Base-by-base conservation (phyloP, 2,113 vertebrate species). In the Elaphurus davidianus region DNA sequence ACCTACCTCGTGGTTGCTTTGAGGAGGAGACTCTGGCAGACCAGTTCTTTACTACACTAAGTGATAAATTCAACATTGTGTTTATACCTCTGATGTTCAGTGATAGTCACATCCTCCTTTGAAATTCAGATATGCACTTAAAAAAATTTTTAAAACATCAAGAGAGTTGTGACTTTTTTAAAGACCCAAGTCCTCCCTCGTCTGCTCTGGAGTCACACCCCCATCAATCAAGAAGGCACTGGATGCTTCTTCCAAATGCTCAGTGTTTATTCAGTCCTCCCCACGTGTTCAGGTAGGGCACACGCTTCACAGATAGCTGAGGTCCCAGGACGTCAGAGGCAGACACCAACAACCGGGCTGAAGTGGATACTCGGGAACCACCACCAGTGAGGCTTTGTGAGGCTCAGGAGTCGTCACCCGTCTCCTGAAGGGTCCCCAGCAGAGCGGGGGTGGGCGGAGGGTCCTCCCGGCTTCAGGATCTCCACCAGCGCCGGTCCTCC, bases 401-500 rank as follows among this genome's bases (percentile, higher is more conserved):
- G 54, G 62, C 17, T 33, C 55, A 28, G 93, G 36, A 36, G 7
- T 28, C 30, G 16, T 12, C 30, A 30, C 30, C 62, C 25, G 9
- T 15, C 36, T 33, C 6, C 64, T 19, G 64, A 36, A 67, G 64
- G 67, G 67, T 11, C 59, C 43, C 17, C 11, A 5, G 33, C 43
- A 10, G 16, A 43, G 3, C 1, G 1, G 5, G 14, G 21, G 23
- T 45, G 50, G 47, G 54, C 0, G 0, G 64, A 55, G 33, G 21
- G 30, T 12, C 36, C 33, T 11, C 27, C 0, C 1, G 2, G 12
- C 83, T 57, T 97, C 71, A 96, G 84, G 19, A 19, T 59, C 76
- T 96, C 97, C 97, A 98, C 97, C 97, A 97, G 19, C 28, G 40
- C 28, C 47, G 84, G n/a, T 83, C 87, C 1, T 92, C 95, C 6